Evolutionary conservation across 2,888 invertebrate genomes (phyloP).

Genomic region (Enoplolaimus lenunculus): DNA sequence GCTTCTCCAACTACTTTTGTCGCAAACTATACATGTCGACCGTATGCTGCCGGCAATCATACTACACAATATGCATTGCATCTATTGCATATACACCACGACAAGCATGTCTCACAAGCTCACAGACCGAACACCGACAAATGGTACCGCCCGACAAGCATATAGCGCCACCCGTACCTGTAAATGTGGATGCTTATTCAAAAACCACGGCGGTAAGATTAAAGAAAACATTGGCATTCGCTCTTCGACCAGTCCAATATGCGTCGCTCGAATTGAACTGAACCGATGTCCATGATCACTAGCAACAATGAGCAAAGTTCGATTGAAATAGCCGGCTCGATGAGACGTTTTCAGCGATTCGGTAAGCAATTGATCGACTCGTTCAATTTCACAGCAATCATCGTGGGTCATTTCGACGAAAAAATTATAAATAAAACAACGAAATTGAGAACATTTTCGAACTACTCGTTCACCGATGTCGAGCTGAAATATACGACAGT

Average conservation of each 20-base stretch:
- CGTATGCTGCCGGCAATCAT: no score
- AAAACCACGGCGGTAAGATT: slow-evolving; percentile 19
- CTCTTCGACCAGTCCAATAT: slow-evolving; percentile 21
- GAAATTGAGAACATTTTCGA: neutral
- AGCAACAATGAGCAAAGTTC: neutral
- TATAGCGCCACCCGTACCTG: no score
- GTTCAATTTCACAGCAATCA: neutral
- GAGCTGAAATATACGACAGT: no score
- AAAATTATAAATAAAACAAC: slow-evolving; percentile 2
- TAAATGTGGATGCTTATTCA: slow-evolving; percentile 18
- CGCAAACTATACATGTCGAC: no score
- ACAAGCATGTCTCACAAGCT: no score
- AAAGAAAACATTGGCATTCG: slow-evolving; percentile 20
- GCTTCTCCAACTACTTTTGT: no score
- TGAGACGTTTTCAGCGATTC: neutral
- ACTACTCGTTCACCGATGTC: slow-evolving; percentile 3
- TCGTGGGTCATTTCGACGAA: slow-evolving; percentile 12
- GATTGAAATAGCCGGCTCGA: slow-evolving; percentile 12
- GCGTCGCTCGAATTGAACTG: neutral
- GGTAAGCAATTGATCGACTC: slow-evolving; percentile 2
- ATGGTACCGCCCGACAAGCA: no score
- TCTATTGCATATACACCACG: no score
- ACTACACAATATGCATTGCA: no score
- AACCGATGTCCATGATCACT: slow-evolving; percentile 19
- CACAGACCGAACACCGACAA: no score